phyloP scores from a whole-genome alignment of 2,888 invertebrate genomes.

The Linnaemya vulpina region DNA sequence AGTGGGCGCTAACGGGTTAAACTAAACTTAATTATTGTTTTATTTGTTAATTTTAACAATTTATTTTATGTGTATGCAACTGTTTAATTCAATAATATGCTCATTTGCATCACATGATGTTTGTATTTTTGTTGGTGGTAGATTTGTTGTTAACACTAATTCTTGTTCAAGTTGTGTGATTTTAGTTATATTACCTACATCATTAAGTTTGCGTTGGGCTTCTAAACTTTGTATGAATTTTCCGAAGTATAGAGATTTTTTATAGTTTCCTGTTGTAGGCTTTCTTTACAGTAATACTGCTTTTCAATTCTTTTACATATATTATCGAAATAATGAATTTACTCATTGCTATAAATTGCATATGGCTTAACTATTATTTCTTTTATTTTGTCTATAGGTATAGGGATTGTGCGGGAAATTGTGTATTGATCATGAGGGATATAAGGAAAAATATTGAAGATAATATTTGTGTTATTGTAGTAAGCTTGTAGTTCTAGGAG shows the following conservation, averaged over 20 bases:
- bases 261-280: too few species aligned
- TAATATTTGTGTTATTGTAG: too few species aligned
- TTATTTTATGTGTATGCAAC: too few species aligned
- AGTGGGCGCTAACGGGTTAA: too few species aligned
- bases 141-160: conserved; percentile 10
- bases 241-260: neutral
- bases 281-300: too few species aligned
- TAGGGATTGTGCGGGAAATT: too few species aligned
- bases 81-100: neutral
- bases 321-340: neutral
- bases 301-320: neutral
- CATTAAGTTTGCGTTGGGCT: neutral
- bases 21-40: too few species aligned
- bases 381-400: neutral
- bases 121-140: conserved; percentile 17
- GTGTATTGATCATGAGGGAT: too few species aligned
- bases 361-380: neutral
- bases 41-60: too few species aligned
- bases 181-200: neutral
- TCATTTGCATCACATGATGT: neutral
- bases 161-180: conserved; percentile 2
- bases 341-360: neutral
- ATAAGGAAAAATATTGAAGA: too few species aligned
- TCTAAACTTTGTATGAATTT: neutral
- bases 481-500: neutral